These are phyloP conservation scores for Brachionus rubens DNA, from an alignment of 1,140 invertebrate species.

Conservation along the genomic window DNA sequence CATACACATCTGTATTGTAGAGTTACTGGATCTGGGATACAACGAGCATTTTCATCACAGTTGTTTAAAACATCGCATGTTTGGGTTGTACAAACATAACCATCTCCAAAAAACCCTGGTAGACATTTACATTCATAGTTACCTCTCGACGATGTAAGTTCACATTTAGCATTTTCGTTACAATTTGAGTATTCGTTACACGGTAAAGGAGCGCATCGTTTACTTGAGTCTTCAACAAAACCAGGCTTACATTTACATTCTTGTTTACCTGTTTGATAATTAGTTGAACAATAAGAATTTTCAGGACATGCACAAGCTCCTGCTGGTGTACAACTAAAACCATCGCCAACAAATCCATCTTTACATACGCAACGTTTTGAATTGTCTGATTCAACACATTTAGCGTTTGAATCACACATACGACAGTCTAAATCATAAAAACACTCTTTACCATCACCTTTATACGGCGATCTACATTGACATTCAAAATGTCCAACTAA, in stretches of 20 bases:
- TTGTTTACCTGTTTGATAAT: slow-evolving; percentile 34
- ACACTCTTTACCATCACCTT: slow-evolving; percentile 36
- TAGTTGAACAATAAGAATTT: slow-evolving; percentile 16
- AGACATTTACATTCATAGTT: slow-evolving; percentile 41
- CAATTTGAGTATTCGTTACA: slow-evolving; percentile 41
- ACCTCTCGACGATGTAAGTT: background rate
- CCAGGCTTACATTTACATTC: slow-evolving; percentile 37
- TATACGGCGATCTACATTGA: slow-evolving; percentile 31
- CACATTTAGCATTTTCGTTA: slow-evolving; percentile 31
- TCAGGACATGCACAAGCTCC: slow-evolving; percentile 8
- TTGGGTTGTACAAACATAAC: slow-evolving; percentile 27
- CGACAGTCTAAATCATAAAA: slow-evolving; percentile 31
- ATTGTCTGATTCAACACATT: slow-evolving; percentile 3
- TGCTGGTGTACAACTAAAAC: slow-evolving; percentile 12
- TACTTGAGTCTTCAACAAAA: slow-evolving; percentile 19
- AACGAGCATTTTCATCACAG: slow-evolving; percentile 12
- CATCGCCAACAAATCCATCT: slow-evolving; percentile 43
- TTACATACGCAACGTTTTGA: slow-evolving; percentile 33
- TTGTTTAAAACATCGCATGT: slow-evolving; percentile 23
- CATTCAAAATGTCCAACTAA: slow-evolving; percentile 42
- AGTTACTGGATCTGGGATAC: slow-evolving; percentile 9
- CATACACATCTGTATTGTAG: slow-evolving; percentile 31
- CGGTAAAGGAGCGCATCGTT: slow-evolving; percentile 6
- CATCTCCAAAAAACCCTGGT: slow-evolving; percentile 42
- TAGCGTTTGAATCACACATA: slow-evolving; percentile 34